Evolutionary conservation across 1,140 invertebrate genomes (phyloP).

Genomic region (Zaprionus tsacasi): DNA sequence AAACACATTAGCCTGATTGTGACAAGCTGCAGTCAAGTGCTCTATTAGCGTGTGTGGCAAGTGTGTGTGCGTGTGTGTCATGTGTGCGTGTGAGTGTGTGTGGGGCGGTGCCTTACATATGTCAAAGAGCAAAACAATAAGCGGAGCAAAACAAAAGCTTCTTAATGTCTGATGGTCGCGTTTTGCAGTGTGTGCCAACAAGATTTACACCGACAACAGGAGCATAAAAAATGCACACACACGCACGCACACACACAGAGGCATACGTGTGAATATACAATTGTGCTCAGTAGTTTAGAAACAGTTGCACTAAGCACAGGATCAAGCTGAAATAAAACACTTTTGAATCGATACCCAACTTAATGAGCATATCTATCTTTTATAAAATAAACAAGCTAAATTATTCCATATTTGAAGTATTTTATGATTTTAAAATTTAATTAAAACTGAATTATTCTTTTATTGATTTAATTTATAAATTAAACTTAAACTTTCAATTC

Average conservation of each 20-base stretch:
- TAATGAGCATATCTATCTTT: too few species aligned
- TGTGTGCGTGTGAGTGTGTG: slow-evolving; percentile 5
- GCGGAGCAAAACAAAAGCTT: slow-evolving; percentile 55
- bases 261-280: neutral
- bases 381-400: too few species aligned
- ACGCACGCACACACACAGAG: neutral
- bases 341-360: too few species aligned
- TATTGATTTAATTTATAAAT: too few species aligned
- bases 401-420: too few species aligned
- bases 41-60: slow-evolving; percentile 35
- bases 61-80: neutral
- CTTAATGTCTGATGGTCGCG: slow-evolving; percentile 49
- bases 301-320: neutral
- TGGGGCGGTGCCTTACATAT: slow-evolving; percentile 44
- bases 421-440: too few species aligned
- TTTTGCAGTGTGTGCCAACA: slow-evolving; percentile 45
- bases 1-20: slow-evolving; percentile 71
- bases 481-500: too few species aligned
- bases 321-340: too few species aligned
- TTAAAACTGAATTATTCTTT: too few species aligned
- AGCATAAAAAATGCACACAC: slow-evolving; percentile 11
- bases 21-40: slow-evolving; percentile 70
- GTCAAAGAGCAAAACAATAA: slow-evolving; percentile 66
- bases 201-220: slow-evolving; percentile 28
- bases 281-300: neutral